Base-by-base conservation (phyloP, 2,888 invertebrate species). In the Drymonia ruficornis region DNA sequence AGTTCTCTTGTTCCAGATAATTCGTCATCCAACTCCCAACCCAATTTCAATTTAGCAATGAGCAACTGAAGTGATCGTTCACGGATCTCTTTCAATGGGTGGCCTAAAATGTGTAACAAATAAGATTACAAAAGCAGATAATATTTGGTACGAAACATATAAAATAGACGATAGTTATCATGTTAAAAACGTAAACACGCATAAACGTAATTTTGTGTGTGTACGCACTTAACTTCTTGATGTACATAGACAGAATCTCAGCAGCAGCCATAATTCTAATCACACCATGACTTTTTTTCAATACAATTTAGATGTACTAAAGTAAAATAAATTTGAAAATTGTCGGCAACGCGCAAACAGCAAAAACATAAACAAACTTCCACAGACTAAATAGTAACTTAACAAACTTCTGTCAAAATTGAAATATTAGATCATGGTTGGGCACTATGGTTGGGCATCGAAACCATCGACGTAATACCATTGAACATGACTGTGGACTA, bases 31-130 rank as follows among this genome's bases (percentile, higher is more conserved):
- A 94, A 87, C 52, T 92, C 84, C 85, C 94, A 94, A 18, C 95
- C 95, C 61, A 94, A 84, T 55, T 94, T 93, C n/a, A 95, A 83
- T 78, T 96, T 96, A 0, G 94, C 94, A 62, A 93, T 77, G 50
- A 95, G 81, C 63, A 93, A 83, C 54, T 91, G 83, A 18, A 95
- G 81, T 11, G 94, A 89, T 56, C 95, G 87, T 59, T 93, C 86
- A 36, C 94, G 89, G 65, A 95, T 94, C 83, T 94, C 94, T 66
- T 89, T 92, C 48, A 94, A 70, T 12, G 89, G 87, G 73, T 95
- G 94, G 61, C 86, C 94, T 95, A 63, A 56, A 81, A 77, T 38
- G 43, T 49, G 34, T 23, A 45, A 19, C 28, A 43, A 45, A 43
- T 29, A 31, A 31, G 7, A 11, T 31, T 8, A 36, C 13, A 36